Evolutionary conservation across 2,888 invertebrate species (phyloP).

Genomic region (Nephrocerus scutellatus): DNA sequence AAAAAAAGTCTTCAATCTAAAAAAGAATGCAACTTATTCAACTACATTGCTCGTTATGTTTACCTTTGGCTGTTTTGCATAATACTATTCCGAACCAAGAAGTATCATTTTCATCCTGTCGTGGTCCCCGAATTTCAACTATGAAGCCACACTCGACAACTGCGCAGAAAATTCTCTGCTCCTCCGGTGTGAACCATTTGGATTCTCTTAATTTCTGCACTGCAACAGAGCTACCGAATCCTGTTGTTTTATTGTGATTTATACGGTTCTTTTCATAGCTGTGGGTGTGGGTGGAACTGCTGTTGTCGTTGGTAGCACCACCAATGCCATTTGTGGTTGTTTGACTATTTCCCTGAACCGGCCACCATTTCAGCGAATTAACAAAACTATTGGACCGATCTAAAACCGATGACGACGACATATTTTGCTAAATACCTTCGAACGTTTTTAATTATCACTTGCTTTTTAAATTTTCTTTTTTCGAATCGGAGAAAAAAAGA

Average conservation of each 20-base stretch:
- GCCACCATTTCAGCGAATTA: conserved; percentile 46
- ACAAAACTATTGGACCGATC: conserved; percentile 47
- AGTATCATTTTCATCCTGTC: conserved; percentile 43
- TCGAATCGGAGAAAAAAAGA: too few species aligned
- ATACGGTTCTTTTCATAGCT: conserved; percentile 46
- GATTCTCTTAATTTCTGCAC: conserved; percentile 66
- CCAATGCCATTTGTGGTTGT: conserved; percentile 21
- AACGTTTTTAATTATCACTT: too few species aligned
- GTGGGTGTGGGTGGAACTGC: conserved; percentile 29
- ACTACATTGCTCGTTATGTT: conserved; percentile 23
- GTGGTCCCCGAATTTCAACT: conserved; percentile 55
- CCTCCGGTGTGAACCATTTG: conserved; percentile 67
- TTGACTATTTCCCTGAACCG: conserved; percentile 37
- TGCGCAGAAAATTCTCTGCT: conserved; percentile 63
- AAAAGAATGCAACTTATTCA: too few species aligned
- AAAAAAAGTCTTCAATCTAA: too few species aligned
- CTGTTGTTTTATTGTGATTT: conserved; percentile 34
- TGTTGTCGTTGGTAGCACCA: conserved; percentile 9
- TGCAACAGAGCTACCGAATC: conserved; percentile 60
- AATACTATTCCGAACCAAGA: conserved; percentile 61
- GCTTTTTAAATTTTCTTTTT: too few species aligned
- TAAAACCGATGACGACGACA: too few species aligned
- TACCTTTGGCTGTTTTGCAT: conserved; percentile 66
- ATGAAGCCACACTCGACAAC: conserved; percentile 68
- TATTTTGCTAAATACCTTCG: too few species aligned